Evolutionary conservation across 2,113 vertebrate species (phyloP).

Genomic region (Phrynosoma platyrhinos): DNA sequence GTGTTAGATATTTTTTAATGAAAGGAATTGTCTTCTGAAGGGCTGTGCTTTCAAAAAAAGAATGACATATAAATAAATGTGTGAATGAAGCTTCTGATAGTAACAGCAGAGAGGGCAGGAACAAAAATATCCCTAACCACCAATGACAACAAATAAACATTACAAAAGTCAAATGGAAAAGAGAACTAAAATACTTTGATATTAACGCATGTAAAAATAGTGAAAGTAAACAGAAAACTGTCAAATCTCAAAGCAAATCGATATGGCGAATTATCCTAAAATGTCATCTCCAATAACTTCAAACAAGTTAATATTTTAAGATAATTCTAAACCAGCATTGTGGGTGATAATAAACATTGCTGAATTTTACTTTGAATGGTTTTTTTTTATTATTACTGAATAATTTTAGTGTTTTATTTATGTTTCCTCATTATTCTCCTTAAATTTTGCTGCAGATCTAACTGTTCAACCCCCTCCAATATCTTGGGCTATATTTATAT

Average conservation of each 20-base stretch:
- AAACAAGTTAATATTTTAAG: neutral
- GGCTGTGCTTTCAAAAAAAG: neutral
- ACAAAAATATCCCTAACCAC: neutral
- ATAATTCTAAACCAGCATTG: neutral
- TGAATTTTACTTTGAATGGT: neutral
- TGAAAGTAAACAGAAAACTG: neutral
- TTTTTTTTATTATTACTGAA: neutral
- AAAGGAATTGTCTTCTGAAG: neutral
- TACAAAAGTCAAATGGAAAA: neutral
- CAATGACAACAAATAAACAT: neutral
- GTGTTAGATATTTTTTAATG: neutral
- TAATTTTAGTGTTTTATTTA: neutral
- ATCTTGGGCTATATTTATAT: no score
- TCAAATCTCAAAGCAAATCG: no score
- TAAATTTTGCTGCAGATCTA: no score
- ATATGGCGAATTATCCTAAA: no score
- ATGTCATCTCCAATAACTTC: neutral
- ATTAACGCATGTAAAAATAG: neutral
- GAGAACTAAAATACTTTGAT: neutral
- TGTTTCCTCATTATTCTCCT: no score
- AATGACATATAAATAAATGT: neutral
- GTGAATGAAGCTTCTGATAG: neutral
- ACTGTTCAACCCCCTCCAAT: no score
- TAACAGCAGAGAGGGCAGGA: neutral
- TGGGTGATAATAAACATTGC: neutral